Conservation (phyloP, 92 coral and sea anemone genomes). For the Plumapathes pennacea region DNA sequence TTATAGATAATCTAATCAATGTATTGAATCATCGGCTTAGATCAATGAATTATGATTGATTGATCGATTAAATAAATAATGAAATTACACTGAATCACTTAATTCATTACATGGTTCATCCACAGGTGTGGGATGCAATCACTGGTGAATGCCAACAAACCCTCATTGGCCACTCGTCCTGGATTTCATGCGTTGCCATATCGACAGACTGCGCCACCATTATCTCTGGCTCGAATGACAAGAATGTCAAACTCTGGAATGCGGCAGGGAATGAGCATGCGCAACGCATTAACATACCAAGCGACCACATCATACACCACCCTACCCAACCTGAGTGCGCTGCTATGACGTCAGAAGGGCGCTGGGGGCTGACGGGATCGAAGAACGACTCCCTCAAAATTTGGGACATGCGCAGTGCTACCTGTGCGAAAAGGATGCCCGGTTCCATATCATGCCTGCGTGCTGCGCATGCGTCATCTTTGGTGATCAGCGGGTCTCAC, state of each 20-base stretch:
- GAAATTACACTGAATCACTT: too few species aligned
- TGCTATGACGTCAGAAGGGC: slow-evolving; percentile 69
- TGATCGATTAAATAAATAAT: too few species aligned
- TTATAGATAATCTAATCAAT: too few species aligned
- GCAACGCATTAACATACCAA: slow-evolving; percentile 25
- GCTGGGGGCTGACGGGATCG: slow-evolving; percentile 78
- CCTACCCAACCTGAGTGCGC: slow-evolving; percentile 73
- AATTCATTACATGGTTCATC: neutral
- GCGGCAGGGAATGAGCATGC: slow-evolving; percentile 60
- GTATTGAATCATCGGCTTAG: too few species aligned
- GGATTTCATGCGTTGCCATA: slow-evolving; percentile 81
- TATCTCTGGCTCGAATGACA: slow-evolving; percentile 82
- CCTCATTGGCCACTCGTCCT: slow-evolving; percentile 80
- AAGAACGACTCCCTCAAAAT: slow-evolving; percentile 59
- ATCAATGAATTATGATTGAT: too few species aligned
- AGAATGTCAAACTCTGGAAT: slow-evolving; percentile 77
- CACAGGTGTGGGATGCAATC: slow-evolving; percentile 68
- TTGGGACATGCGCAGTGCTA: slow-evolving; percentile 53
- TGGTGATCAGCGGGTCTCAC: slow-evolving; percentile 69
- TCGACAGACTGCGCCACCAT: slow-evolving; percentile 64
- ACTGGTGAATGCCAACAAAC: slow-evolving; percentile 72
- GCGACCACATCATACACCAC: slow-evolving; percentile 77
- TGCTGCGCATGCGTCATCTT: slow-evolving; percentile 27
- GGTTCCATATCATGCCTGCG: slow-evolving; percentile 58
- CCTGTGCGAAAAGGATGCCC: slow-evolving; percentile 21